A percentile compares a stretch with the other conserved stretches of the same genome.
Evolutionary conservation across 2,797 vertebrate genomes (phyloP).

Genomic region (Graptemys geographica): DNA sequence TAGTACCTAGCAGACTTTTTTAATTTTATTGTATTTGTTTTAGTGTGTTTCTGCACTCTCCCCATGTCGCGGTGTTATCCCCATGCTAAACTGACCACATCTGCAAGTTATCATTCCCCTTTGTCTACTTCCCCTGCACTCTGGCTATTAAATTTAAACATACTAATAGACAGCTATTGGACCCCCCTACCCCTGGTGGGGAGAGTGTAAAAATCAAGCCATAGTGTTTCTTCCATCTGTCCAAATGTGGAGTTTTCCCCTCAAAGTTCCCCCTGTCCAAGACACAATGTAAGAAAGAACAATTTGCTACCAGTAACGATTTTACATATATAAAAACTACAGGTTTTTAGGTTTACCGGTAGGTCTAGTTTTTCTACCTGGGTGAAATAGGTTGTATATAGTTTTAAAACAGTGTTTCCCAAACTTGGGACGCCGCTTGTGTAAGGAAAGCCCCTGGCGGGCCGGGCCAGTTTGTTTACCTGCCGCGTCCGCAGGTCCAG

Average conservation of each 20-base stretch:
- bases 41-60: background rate
- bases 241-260: background rate
- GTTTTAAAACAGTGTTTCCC: background rate
- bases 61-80: background rate
- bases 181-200: background rate
- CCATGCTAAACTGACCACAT: background rate
- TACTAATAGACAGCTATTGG: background rate
- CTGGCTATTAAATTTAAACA: background rate
- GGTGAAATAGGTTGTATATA: background rate
- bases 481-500: too few relatives aligned
- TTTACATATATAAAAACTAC: background rate
- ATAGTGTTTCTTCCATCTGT: background rate
- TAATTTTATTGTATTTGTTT: background rate
- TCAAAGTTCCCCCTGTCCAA: background rate
- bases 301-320: background rate
- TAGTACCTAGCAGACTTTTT: background rate
- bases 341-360: slow-evolving; percentile 29
- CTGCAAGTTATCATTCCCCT: background rate
- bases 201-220: background rate
- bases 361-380: slow-evolving; percentile 7
- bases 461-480: too few relatives aligned
- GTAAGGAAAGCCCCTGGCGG: too few relatives aligned
- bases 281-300: background rate
- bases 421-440: too few relatives aligned
- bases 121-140: background rate